Evolutionary conservation across 2,888 invertebrate genomes (phyloP), one percentile per base, ranked within the genome.

Genomic region (Synanthedon tipuliformis): DNA sequence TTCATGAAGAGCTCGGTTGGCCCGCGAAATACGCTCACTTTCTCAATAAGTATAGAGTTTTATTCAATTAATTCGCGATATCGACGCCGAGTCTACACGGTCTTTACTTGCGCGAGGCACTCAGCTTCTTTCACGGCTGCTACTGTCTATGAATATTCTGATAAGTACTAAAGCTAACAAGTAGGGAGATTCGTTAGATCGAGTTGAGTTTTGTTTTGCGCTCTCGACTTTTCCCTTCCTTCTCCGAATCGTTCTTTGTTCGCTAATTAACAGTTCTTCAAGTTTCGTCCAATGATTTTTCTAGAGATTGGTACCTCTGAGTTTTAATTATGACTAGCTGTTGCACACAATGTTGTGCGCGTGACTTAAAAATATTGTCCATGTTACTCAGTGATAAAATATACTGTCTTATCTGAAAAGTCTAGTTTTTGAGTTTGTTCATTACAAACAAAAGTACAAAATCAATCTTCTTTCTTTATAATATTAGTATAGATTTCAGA

Each of bases 1-100:
- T 83, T 85, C 82, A 85, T 83, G 81, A 79, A 65, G 58, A 59
- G 53, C 54, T 51, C 54, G 27, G 52, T 60, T 58, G 57, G 57
- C 55, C 52, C 52, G 8, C 41, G 27, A 23, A 13, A 45, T 45
- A 13, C 13, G 23, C 18, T 51, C 55, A 27, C 57, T 61, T 65
- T 67, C 69, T 68, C 67, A 34, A 34, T 69, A 69, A 71, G 70
- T 69, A 68, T 68, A 69, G 73, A 69, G 70, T 78, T 83, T 81
- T 78, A 82, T 85, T 82, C 81, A 83, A 85, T 86, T 85, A 85
- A 79, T 78, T 73, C 68, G 61, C 67, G 73, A 79, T 81, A 83
- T 75, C 71, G 67, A 58, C 56, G 55, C 45, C n/a, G 56, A 63
- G 61, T 68, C 64, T 62, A 63, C 60, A 58, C 58, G 53, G 57